Evolutionary conservation across 2,888 invertebrate species (phyloP), one percentile per base, ranked within the genome.

Genomic region (Hemistola chrysoprasaria): DNA sequence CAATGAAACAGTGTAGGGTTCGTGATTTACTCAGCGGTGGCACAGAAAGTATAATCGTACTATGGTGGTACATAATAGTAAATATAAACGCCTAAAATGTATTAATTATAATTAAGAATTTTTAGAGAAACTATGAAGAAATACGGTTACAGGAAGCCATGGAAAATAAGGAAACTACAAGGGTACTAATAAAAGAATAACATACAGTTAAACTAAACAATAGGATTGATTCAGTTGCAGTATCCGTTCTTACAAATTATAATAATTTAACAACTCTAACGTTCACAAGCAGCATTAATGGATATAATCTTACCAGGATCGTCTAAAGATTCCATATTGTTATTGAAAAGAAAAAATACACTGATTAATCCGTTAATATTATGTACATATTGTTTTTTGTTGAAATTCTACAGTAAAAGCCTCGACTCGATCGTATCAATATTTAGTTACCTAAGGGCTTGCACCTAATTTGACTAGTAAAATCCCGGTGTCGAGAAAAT

Each of bases 261-360:
- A 40, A 53, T 40, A 32, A 40, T 43, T 41, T 33, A 30, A 69
- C 58, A 53, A 49, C 51, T 43, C 59, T 65, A 66, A 58, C 47
- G 52, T 47, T 69, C n/a, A 69, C 63, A 58, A 68, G 38, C 66
- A 68, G 56, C 56, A 58, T 61, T 69, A 62, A 62, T 62, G 56
- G 59, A 64, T 59, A 55, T 61, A 55, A 65, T 85, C 87, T 87
- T 87, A 87, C 87, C 87, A 75, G 83, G 78, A 71, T 86, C 86
- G 64, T 87, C 87, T 87, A 85, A 71, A 66, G 76, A 69, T 75
- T 75, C 86, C 84, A 82, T 50, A 75, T 79, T 70, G 84, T 81
- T 76, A 78, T 78, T 85, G 84, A 76, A 87, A 84, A 85, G 65
- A 79, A 74, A 86, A 84, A 84, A 82, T 67, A 78, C 65, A 77